These are phyloP conservation scores for Anguilla anguilla DNA, from an alignment of 2,797 vertebrate species.

Conservation along the genomic window DNA sequence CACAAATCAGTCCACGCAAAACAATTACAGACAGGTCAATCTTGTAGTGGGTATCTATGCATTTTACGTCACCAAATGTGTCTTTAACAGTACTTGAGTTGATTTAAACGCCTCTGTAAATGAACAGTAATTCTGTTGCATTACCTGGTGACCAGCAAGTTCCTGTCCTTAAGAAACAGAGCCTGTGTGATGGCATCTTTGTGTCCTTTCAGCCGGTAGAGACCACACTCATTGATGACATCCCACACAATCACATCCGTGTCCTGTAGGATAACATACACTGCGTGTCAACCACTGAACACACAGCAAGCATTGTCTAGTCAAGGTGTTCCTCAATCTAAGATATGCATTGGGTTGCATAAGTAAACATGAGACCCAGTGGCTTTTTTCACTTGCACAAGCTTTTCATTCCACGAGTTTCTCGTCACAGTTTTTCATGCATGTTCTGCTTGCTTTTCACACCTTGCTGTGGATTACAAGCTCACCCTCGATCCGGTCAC, in stretches of 20 bases:
- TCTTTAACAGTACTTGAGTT: not conserved
- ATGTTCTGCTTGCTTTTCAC: not conserved
- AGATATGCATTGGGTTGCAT: not conserved
- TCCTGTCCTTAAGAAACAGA: conserved; percentile 86
- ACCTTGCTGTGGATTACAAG: not conserved
- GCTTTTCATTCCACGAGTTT: not conserved
- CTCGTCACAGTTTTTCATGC: not conserved
- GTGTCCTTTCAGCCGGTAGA: conserved; percentile 91
- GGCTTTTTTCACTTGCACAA: not conserved
- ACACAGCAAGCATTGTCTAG: not conserved
- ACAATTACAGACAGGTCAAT: not conserved
- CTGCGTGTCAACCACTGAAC: not conserved
- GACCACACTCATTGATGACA: conserved; percentile 92
- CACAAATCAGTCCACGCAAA: not conserved
- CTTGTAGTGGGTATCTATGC: not conserved
- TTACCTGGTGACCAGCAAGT: conserved; percentile 91
- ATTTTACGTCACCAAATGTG: not conserved
- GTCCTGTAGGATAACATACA: conserved; percentile 73
- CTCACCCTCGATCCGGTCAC: conserved; percentile 92
- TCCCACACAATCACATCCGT: conserved; percentile 97
- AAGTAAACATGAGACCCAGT: not conserved
- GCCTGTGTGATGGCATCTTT: conserved; percentile 89
- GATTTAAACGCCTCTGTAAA: not conserved
- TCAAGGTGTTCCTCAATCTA: not conserved
- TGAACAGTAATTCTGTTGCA: not conserved